Conservation (phyloP, 1,140 invertebrate species). For the Temnothorax nylanderi region DNA sequence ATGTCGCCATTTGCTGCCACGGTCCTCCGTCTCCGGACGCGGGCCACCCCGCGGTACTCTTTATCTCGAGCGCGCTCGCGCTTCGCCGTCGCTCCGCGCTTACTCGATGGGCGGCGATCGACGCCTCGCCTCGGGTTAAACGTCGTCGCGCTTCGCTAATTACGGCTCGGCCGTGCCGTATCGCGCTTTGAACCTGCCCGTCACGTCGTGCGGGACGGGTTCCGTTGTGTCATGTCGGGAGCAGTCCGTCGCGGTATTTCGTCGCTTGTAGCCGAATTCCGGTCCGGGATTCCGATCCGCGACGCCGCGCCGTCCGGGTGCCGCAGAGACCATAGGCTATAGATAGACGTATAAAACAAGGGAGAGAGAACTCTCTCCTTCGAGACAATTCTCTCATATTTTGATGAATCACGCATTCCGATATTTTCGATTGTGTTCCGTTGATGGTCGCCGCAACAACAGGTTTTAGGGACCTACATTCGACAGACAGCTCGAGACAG, state of each 20-base stretch:
- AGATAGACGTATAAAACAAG: background rate
- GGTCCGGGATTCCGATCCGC: background rate
- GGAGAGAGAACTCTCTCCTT: background rate
- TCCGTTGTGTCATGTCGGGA: background rate
- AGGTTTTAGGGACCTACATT: background rate
- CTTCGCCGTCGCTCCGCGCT: background rate
- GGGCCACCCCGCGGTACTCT: constrained; percentile 6
- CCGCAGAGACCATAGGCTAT: background rate
- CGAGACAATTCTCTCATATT: background rate
- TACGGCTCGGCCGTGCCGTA: background rate
- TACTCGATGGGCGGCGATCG: background rate
- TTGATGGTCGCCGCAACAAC: background rate
- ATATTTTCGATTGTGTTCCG: background rate
- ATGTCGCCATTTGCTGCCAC: constrained; percentile 69
- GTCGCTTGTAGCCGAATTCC: background rate
- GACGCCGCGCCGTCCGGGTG: background rate
- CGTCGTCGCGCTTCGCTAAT: constrained; percentile 37
- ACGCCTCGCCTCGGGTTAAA: background rate
- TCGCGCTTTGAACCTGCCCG: too few species aligned
- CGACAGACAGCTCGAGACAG: background rate
- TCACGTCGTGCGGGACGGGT: background rate
- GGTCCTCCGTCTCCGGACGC: constrained; percentile 16
- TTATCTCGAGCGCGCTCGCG: constrained; percentile 24
- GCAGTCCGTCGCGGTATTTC: background rate
- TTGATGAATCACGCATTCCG: background rate